Evolutionary conservation across 2,113 vertebrate genomes (phyloP), one percentile per base, ranked within the genome.

Genomic region (Neomonachus schauinslandi): DNA sequence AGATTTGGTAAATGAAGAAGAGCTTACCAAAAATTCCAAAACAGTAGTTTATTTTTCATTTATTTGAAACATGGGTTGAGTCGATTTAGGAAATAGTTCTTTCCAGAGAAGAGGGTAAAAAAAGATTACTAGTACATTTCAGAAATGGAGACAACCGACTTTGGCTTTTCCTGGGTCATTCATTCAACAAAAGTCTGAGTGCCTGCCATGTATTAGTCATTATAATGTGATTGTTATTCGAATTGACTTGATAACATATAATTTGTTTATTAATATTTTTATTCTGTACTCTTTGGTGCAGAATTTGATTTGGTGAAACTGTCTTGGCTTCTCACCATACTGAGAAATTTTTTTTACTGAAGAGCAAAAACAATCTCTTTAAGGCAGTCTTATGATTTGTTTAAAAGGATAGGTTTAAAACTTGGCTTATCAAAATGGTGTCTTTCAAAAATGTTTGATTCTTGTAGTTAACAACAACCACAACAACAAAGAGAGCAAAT

Each of bases 241-340:
- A 24, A 71, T 46, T 94, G 49, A 82, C 49, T 93, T 88, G n/a
- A 80, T 87, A 94, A 71, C 84, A 76, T 18, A 69, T 11, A 36
- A 59, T 71, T 63, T 86, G 36, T 81, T 89, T 57, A 89, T 11
- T 93, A 86, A 85, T 79, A 63, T 95, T 92, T 96, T 89, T 82
- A 86, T 63, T 79, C 26, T 79, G 6, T 92, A 55, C 16, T 72
- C 51, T 90, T 74, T 92, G n/a, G 26, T 28, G 82, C 36, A 92
- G 39, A 85, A 13, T 49, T 92, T 95, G n/a, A 22, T 89, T 94
- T 95, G n/a, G 51, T 91, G 39, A 81, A 94, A 84, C 8, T 92
- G 46, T 72, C 59, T 86, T 84, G 39, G 33, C 71, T 87, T 92
- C 61, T 91, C 42, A 91, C 26, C 19, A 81, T 72, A 15, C 71